Percentiles rank a stretch among this genome's conserved stretches.
phyloP scores from a whole-genome alignment of 2,113 vertebrate species.

The Xenus cinereus region DNA sequence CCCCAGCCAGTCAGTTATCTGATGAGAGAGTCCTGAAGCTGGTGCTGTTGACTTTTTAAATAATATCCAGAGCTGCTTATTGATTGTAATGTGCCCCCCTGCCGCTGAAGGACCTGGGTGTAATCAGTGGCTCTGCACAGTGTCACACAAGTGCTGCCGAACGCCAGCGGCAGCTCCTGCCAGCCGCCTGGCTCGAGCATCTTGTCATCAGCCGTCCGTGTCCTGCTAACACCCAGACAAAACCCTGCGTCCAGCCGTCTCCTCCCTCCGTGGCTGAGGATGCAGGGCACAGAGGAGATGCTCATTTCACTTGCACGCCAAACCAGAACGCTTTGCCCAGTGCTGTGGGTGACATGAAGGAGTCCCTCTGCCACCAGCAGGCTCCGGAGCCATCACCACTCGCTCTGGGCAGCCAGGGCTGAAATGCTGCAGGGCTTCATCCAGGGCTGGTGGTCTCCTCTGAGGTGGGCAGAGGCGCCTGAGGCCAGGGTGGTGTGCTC shows the following conservation, averaged over 20 bases:
- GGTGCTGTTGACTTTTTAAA: not conserved
- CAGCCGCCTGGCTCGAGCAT: not conserved
- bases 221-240: not conserved
- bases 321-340: not conserved
- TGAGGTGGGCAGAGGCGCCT: not conserved
- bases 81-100: not conserved
- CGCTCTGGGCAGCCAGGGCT: not conserved
- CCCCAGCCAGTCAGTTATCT: not conserved
- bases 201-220: not conserved
- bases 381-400: accelerated
- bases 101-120: not conserved
- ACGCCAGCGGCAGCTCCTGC: not conserved
- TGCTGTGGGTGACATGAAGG: not conserved
- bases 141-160: not conserved
- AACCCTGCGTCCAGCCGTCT: not conserved
- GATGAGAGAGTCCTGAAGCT: not conserved
- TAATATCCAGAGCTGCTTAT: not conserved
- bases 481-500: not conserved
- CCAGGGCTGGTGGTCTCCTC: not conserved
- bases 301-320: accelerated
- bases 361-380: not conserved
- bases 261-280: not conserved
- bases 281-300: accelerated
- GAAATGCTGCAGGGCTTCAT: not conserved
- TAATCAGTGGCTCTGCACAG: not conserved